Conservation (phyloP, 1,140 invertebrate genomes). For the Platyura marginata region DNA sequence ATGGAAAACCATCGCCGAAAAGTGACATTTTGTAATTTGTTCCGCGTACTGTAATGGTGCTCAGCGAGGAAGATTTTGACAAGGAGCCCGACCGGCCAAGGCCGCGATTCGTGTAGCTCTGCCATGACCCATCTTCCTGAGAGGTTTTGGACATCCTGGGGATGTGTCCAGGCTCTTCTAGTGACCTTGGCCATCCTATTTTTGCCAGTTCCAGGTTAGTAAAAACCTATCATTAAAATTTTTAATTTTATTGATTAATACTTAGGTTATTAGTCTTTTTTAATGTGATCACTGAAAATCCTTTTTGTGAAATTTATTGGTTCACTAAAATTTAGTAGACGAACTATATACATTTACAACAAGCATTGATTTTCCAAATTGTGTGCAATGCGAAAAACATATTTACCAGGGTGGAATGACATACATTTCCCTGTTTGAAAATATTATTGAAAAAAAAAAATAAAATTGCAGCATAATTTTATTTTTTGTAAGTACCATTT, state of each 20-base stretch:
- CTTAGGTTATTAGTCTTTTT: too few relatives aligned
- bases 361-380: background rate
- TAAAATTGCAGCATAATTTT: too few relatives aligned
- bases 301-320: background rate
- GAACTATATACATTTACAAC: background rate
- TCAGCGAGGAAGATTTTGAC: conserved; percentile 2
- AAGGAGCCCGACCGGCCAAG: conserved; percentile 4
- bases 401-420: background rate
- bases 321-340: background rate
- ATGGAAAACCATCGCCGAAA: background rate
- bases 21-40: background rate
- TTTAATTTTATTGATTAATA: background rate
- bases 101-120: conserved; percentile 5
- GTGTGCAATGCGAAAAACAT: background rate
- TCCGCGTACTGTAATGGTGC: conserved; percentile 1
- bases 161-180: conserved; percentile 5
- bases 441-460: too few relatives aligned
- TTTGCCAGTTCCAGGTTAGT: background rate
- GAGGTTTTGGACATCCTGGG: conserved; percentile 4
- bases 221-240: background rate
- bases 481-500: too few relatives aligned
- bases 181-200: conserved; percentile 5
- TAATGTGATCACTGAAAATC: too few relatives aligned
- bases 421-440: too few relatives aligned
- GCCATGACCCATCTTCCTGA: conserved; percentile 1